These are phyloP conservation scores for Phengaris alcon DNA, from an alignment of 2,888 invertebrate genomes.

Conservation along the genomic window DNA sequence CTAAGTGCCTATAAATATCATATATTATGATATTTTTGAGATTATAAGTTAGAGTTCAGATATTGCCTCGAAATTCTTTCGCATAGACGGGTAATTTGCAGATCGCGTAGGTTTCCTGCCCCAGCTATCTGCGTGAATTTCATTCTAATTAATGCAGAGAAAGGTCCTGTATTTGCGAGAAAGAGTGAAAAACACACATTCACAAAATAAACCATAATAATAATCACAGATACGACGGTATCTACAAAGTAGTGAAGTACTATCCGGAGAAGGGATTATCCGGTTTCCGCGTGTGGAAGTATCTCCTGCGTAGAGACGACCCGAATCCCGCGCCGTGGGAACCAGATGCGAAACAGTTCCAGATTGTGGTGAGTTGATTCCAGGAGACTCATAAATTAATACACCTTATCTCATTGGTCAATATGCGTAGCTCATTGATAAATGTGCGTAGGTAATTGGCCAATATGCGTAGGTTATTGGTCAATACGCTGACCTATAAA, in stretches of 20 bases:
- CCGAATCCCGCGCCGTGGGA: slow-evolving; percentile 90
- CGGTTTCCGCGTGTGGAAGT: slow-evolving; percentile 90
- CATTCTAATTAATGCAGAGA: too few relatives aligned
- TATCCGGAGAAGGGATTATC: slow-evolving; percentile 88
- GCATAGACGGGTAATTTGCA: too few relatives aligned
- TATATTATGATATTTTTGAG: too few relatives aligned
- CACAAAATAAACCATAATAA: neutral
- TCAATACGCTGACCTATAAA: too few relatives aligned
- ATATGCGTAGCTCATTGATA: neutral
- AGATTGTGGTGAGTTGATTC: slow-evolving; percentile 57
- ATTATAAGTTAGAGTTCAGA: too few relatives aligned
- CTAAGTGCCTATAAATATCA: too few relatives aligned
- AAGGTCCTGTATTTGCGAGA: too few relatives aligned
- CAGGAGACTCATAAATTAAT: neutral
- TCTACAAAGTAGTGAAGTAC: slow-evolving; percentile 92
- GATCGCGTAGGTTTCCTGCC: too few relatives aligned
- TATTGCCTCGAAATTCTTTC: too few relatives aligned
- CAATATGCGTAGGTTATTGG: neutral
- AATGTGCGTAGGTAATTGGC: neutral
- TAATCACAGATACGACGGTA: slow-evolving; percentile 85
- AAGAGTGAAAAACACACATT: too few relatives aligned
- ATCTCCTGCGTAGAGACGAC: slow-evolving; percentile 87
- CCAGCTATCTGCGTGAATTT: too few relatives aligned
- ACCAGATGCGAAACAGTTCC: slow-evolving; percentile 79
- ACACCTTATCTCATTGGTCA: neutral